Conservation (phyloP, 1,140 invertebrate species). For the Drosophila cardini region DNA sequence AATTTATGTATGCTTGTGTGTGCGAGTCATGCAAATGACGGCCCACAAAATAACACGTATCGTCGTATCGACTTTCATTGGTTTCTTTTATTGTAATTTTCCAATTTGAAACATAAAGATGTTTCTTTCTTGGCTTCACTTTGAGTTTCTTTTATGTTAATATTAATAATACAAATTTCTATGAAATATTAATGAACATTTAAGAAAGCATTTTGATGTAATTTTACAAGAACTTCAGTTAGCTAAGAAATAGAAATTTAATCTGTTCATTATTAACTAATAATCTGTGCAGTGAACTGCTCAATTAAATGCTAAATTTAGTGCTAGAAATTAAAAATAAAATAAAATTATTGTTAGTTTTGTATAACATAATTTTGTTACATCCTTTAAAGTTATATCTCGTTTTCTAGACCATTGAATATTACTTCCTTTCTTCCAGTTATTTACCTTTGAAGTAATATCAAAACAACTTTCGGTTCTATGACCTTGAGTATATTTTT, state of each 20-base stretch:
- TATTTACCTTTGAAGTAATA: not conserved
- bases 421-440: not conserved
- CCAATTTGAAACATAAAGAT: slow-evolving; percentile 58
- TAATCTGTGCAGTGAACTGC: not conserved
- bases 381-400: not conserved
- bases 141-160: slow-evolving; percentile 19
- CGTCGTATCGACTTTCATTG: slow-evolving; percentile 53
- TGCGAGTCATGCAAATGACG: slow-evolving; percentile 54
- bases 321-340: too few species aligned
- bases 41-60: slow-evolving; percentile 39
- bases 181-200: not conserved
- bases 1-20: slow-evolving; percentile 4
- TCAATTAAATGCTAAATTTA: too few species aligned
- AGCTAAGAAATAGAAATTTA: slow-evolving; percentile 2
- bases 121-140: slow-evolving; percentile 25
- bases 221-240: slow-evolving; percentile 16
- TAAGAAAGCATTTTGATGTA: not conserved
- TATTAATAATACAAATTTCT: slow-evolving; percentile 36
- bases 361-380: too few species aligned
- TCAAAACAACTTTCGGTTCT: not conserved
- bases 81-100: slow-evolving; percentile 49
- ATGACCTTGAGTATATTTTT: slow-evolving; percentile 9
- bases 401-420: not conserved
- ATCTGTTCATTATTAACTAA: not conserved
- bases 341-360: too few species aligned